phyloP scores from a whole-genome alignment of 2,113 vertebrate species.

The Entomyzon cyanotis region DNA sequence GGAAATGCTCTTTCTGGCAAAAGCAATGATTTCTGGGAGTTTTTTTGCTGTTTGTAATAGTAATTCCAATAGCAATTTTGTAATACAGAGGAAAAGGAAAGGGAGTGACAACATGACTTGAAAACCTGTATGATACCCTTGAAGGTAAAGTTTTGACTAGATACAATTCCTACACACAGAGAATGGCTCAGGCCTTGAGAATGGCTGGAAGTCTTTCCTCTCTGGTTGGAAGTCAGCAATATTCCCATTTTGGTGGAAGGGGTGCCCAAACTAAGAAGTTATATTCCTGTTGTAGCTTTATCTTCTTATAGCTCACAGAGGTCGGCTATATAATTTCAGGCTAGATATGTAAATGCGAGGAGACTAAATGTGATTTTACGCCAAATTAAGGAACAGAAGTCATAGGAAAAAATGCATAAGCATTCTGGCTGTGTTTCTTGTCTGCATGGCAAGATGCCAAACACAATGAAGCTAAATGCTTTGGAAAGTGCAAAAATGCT shows the following conservation, averaged over 20 bases:
- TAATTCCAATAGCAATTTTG: background rate
- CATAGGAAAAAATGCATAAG: background rate
- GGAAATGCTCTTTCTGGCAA: background rate
- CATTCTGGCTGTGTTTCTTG: background rate
- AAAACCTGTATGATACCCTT: background rate
- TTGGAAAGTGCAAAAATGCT: background rate
- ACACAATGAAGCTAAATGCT: background rate
- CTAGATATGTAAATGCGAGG: background rate
- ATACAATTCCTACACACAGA: background rate
- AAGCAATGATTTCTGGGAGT: background rate
- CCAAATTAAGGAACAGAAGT: background rate
- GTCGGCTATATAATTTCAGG: background rate
- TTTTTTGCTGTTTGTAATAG: background rate
- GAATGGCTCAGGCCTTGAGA: background rate
- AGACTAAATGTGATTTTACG: background rate
- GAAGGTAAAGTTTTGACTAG: background rate
- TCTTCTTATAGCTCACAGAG: background rate
- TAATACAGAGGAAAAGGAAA: background rate
- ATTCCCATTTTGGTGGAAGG: background rate
- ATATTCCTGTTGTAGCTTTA: background rate
- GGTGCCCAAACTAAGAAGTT: background rate
- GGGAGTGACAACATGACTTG: background rate
- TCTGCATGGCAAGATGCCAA: background rate
- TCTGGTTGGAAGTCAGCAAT: background rate
- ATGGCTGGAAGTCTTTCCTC: background rate